phyloP scores from a whole-genome alignment of 2,113 vertebrate species.

The Speoplatyrhinus poulsoni region DNA sequence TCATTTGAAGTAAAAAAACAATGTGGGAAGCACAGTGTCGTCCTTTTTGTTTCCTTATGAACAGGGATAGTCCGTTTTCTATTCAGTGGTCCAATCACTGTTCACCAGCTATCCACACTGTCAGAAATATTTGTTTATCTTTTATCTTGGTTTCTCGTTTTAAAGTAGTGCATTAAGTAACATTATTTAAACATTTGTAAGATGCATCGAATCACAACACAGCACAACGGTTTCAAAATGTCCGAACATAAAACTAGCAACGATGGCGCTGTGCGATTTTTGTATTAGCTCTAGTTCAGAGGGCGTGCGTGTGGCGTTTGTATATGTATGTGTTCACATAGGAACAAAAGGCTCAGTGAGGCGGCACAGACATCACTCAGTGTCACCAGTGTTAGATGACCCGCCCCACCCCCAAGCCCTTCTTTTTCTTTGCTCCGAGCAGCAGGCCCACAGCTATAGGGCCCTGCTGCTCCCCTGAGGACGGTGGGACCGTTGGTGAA shows the following conservation, averaged over 20 bases:
- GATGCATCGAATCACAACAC: neutral
- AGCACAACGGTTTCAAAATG: neutral
- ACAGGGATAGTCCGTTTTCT: neutral
- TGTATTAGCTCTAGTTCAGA: neutral
- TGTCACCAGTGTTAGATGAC: constrained; percentile 45
- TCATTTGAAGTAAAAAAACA: constrained; percentile 16
- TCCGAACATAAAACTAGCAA: neutral
- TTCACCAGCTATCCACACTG: constrained; percentile 11
- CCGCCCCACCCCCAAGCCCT: constrained; percentile 11
- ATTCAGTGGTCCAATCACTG: constrained; percentile 9
- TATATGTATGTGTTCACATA: constrained; percentile 14
- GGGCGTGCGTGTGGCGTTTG: neutral
- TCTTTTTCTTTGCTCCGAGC: constrained; percentile 28
- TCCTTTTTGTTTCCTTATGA: constrained; percentile 19
- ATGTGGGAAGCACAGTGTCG: constrained; percentile 20
- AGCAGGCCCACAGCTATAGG: constrained; percentile 44
- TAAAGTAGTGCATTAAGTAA: too few relatives aligned
- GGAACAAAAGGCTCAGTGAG: constrained; percentile 71
- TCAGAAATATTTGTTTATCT: neutral
- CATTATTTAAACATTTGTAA: neutral
- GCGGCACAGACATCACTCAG: constrained; percentile 60
- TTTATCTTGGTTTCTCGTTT: too few relatives aligned
- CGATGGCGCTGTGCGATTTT: neutral
- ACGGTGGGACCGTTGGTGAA: constrained; percentile 52
- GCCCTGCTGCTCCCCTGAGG: constrained; percentile 47